Evolutionary conservation across 2,888 invertebrate genomes (phyloP), one percentile per base, ranked within the genome.

Genomic region (Tetragnatha montana): DNA sequence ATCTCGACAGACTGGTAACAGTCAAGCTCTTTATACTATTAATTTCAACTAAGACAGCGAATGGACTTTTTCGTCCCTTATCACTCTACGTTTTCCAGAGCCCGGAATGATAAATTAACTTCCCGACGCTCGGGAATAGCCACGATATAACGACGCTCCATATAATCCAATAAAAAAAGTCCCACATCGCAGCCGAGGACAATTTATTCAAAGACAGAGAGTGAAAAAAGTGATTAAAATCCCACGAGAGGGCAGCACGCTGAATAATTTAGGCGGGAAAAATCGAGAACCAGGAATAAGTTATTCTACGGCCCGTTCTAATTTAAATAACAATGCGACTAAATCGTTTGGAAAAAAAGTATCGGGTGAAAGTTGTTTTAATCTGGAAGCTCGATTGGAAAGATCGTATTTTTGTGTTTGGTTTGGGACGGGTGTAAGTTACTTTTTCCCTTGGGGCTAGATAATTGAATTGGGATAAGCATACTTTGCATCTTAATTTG

Each of bases 241-340:
- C 73, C 73, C 83, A 4, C 10, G 73, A 60, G 60, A 60, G 68
- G 80, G 68, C 19, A 70, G 47, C 47, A 47, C 68, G 75, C 75
- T 69, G 75, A 75, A 83, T 83, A 75, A 75, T 75, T 83, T 75
- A 83, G 60, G 49, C 68, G 47, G 75, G 51, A 35, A 83, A 83
- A 75, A 74, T 69, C 35, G 47, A 35, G 35, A 22, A 19, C 68
- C n/a, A 22, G 49, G 50, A 60, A 68, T 74, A 68, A 75, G 68
- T 83, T 69, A 83, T 83, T 83, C 83, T 47, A 19, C 74, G 75
- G 47, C 47, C 51, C 50, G 60, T 19, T 74, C 75, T 83, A 83
- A 83, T 83, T 83, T 83, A 83, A 83, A 83, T 83, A 83, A 83
- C 83, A 83, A 83, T 83, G 83, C 19, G 75, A 75, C 60, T 75